A percentile compares a stretch with the other conserved stretches of the same genome.
Evolutionary conservation across 2,888 invertebrate genomes (phyloP).

Genomic region (Ectobius pallidus): DNA sequence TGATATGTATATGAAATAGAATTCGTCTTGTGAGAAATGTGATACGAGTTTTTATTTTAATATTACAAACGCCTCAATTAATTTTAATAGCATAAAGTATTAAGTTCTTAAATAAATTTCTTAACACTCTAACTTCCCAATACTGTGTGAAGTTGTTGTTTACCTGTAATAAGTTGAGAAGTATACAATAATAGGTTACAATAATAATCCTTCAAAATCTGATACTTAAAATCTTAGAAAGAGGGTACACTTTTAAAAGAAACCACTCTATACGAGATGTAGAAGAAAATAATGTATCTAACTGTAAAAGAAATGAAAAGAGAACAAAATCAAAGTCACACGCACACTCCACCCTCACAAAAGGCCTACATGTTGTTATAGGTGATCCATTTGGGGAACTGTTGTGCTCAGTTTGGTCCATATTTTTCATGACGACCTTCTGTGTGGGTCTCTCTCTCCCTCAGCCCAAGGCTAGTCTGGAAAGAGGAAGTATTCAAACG

Average conservation of each 20-base stretch:
- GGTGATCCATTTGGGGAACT: conserved; percentile 2
- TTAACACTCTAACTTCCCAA: too few relatives aligned
- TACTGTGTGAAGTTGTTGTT: too few relatives aligned
- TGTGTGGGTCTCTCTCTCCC: conserved; percentile 2
- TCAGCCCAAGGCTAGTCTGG: conserved; percentile 15
- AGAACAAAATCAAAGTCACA: conserved; percentile 17
- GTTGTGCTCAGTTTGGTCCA: conserved; percentile 9
- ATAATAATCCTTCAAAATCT: too few relatives aligned
- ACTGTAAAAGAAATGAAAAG: conserved; percentile 12
- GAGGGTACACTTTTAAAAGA: conserved; percentile 22
- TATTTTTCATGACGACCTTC: background rate
- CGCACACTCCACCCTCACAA: conserved; percentile 30
- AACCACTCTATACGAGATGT: background rate
- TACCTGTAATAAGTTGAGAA: too few relatives aligned
- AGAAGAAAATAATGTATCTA: conserved; percentile 11
- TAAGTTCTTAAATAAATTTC: too few relatives aligned
- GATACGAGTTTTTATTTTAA: too few relatives aligned
- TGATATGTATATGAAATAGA: too few relatives aligned
- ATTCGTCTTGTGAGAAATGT: too few relatives aligned
- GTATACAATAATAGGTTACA: too few relatives aligned
- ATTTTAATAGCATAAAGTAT: too few relatives aligned
- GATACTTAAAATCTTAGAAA: too few relatives aligned
- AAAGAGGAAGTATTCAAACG: conserved; percentile 10
- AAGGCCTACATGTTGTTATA: conserved; percentile 13
- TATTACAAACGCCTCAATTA: too few relatives aligned